Base-by-base conservation (phyloP, 2,888 invertebrate genomes). In the Phlogophora meticulosa region DNA sequence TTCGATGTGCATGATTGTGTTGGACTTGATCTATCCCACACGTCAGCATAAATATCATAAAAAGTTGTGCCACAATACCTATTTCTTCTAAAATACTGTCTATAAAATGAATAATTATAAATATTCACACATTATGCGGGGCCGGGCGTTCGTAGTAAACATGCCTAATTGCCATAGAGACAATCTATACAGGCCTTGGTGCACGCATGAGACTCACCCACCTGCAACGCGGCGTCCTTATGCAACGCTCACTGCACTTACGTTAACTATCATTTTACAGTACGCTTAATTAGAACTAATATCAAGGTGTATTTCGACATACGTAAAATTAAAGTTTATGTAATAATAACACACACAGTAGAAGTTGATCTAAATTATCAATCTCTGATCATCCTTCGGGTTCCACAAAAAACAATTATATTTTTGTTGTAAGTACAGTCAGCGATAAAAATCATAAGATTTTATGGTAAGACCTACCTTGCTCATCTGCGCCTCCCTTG, bases 221-320 rank as follows among this genome's bases (percentile, higher is more conserved):
- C 87, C 86, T 87, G 85, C 78, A 70, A 63, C 68, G 53, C 79
- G 74, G 85, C 72, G 51, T 52, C 85, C 86, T 85, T 87, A 73
- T 83, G 85, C 83, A 88, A 89, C 85, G 86, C 86, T 87, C 73
- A 67, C 53, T 88, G 87, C 88, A 87, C 84, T 87, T 82, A 74
- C 76, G 67, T 86, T 89, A 88, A 52, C 45, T 69, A 68, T 88
- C 79, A 85, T 83, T 88, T 87, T 88, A 88, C 85, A 82, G 80
- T 81, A 76, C 76, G 77, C 70, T 67, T 74, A 76, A 77, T 81
- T 77, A 72, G 60, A 80, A 78, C 78, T 81, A 76, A 80, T 83
- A 76, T 62, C 56, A 63, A 34, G 13, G 7, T 9, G 24, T 70
- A 4, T 45, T 52, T 24, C 36, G 10, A 51, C 15, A 17, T 55